Evolutionary conservation across 2,888 invertebrate species (phyloP).

Genomic region (Oithona nana): DNA sequence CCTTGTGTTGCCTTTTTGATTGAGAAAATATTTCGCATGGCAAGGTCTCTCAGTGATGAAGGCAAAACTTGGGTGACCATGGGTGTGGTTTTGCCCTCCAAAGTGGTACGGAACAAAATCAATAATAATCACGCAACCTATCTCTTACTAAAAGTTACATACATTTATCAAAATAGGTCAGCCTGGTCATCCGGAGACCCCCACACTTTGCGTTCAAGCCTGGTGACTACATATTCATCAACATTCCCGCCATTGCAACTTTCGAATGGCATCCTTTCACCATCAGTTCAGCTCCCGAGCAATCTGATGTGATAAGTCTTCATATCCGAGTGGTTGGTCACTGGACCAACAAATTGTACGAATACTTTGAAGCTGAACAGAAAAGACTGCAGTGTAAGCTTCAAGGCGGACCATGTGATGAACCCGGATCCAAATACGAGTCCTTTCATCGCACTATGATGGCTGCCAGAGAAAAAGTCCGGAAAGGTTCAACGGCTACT

Average conservation of each 20-base stretch:
- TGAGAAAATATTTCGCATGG: constrained; percentile 40
- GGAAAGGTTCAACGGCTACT: no score
- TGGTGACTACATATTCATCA: constrained; percentile 82
- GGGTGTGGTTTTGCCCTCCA: constrained; percentile 64
- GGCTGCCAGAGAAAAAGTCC: neutral
- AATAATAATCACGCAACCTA: constrained; percentile 11
- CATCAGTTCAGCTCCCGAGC: constrained; percentile 84
- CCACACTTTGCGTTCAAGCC: constrained; percentile 68
- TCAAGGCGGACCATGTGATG: neutral
- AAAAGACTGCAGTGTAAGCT: constrained; percentile 20
- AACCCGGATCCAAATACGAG: constrained; percentile 1
- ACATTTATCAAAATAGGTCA: no score
- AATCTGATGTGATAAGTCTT: constrained; percentile 76
- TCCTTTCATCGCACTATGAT: neutral
- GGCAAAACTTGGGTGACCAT: constrained; percentile 78
- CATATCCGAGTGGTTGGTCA: constrained; percentile 82
- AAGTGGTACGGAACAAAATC: no score
- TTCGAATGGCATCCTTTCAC: constrained; percentile 97
- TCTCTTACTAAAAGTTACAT: neutral
- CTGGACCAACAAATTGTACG: constrained; percentile 74
- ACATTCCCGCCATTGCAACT: constrained; percentile 71
- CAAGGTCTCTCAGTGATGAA: constrained; percentile 38
- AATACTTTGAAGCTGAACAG: constrained; percentile 66
- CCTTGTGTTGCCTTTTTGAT: constrained; percentile 58
- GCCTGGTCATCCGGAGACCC: constrained; percentile 70